A percentile compares a stretch with the other conserved stretches of the same genome.
Evolutionary conservation across 2,888 invertebrate genomes (phyloP).

Genomic region (Scotopteryx bipunctaria): DNA sequence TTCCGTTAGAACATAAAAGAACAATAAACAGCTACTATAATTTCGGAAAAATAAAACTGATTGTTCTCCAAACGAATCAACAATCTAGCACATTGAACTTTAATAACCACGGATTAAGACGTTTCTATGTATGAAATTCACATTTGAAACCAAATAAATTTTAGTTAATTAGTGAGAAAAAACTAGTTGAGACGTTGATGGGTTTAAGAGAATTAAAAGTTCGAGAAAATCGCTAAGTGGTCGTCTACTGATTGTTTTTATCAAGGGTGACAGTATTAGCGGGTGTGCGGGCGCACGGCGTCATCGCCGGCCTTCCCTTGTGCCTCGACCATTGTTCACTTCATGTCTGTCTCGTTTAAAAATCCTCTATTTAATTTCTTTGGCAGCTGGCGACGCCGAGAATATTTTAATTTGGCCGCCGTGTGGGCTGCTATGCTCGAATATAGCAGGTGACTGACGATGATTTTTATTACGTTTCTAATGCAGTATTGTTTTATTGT

Average conservation of each 20-base stretch:
- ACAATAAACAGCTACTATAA: constrained; percentile 19
- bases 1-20: constrained; percentile 21
- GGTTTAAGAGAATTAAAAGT: constrained; percentile 29
- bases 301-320: constrained; percentile 66
- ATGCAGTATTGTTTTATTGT: constrained; percentile 76
- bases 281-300: constrained; percentile 42
- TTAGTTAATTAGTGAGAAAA: constrained; percentile 40
- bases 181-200: constrained; percentile 39
- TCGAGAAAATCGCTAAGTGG: constrained; percentile 31
- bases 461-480: constrained; percentile 70
- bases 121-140: constrained; percentile 24
- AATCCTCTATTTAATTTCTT: constrained; percentile 79
- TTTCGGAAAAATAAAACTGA: constrained; percentile 13
- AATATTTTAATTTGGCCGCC: constrained; percentile 71
- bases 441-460: constrained; percentile 72
- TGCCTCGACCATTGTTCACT: constrained; percentile 73
- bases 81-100: constrained; percentile 2
- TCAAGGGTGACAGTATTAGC: constrained; percentile 30
- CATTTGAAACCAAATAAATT: constrained; percentile 40
- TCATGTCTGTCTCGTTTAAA: constrained; percentile 69
- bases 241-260: constrained; percentile 32
- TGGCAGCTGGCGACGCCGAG: constrained; percentile 71
- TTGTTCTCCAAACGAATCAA: constrained; percentile 11
- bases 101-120: constrained; percentile 6
- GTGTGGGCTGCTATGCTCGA: constrained; percentile 66